Base-by-base conservation (phyloP, 1,140 invertebrate genomes). In the Drosophila elegans region DNA sequence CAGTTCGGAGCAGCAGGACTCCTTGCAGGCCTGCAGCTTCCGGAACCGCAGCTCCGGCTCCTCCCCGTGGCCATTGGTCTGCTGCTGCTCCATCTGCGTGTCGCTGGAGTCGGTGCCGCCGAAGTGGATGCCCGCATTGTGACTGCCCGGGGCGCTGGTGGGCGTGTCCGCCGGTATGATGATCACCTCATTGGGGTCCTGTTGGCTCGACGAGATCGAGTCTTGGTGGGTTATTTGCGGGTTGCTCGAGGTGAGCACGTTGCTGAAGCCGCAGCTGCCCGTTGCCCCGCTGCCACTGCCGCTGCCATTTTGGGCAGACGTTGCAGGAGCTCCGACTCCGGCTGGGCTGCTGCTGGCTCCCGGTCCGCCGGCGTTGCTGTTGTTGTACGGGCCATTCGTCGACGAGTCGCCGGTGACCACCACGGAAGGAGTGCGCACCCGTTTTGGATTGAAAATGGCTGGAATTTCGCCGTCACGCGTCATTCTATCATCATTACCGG, bases 381-480 rank as follows among this genome's bases (percentile, higher is more conserved):
- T 88, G 44, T 59, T 84, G 63, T 80, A 94, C 3, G 93, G 93
- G 36, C 94, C 94, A 91, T 94, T 94, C 36, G 93, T 67, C 38
- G 93, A 78, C n/a, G 91, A 91, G 62, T 96, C 95, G 64, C 95
- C 95, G 2, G 95, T 96, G 63, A 96, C 94, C 73, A 96, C 95
- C 61, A 96, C 95, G 42, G 95, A 95, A 45, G 95, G 95, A 25
- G 95, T 94, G 54, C 95, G 94, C 59, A 95, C 95, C 64, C 95
- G 93, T 89, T 95, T 95, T 34, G 96, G 95, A 93, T 96, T 96
- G 89, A 96, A 96, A 80, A 96, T 96, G 72, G 95, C 96, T 54
- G 95, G 94, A 91, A 96, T 94, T 91, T 96, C 95, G 67, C 94
- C 94, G 93, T 95, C 95, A 74, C 94, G 89, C 59, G 91, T 92